These are phyloP conservation scores for Mastomys coucha DNA, from an alignment of 2,113 vertebrate genomes.

Conservation along the genomic window DNA sequence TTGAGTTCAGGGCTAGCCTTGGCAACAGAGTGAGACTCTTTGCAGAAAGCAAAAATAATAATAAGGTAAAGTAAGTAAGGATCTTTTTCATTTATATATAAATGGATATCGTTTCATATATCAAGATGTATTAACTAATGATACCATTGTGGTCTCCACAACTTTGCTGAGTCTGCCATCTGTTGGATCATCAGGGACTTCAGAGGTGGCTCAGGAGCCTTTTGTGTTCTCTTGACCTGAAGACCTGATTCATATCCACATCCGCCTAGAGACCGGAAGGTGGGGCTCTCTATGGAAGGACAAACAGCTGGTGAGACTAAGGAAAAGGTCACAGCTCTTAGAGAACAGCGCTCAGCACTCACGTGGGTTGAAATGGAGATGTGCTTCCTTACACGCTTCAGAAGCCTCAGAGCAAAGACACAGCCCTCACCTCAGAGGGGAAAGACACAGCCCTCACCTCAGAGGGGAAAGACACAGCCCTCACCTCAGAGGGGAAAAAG, in stretches of 20 bases:
- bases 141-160: not conserved
- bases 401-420: not conserved
- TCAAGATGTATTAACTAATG: not conserved
- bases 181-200: not conserved
- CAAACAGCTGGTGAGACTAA: constrained; percentile 33
- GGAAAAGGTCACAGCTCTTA: constrained; percentile 12
- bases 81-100: not conserved
- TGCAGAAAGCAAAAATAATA: not conserved
- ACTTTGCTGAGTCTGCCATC: not conserved
- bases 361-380: not conserved
- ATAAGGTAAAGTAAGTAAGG: not conserved
- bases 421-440: not conserved
- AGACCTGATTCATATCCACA: constrained; percentile 65
- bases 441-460: not conserved
- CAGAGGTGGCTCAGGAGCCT: not conserved
- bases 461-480: not conserved
- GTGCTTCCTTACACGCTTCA: not conserved
- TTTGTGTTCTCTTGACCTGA: constrained; percentile 52
- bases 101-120: not conserved
- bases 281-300: constrained; percentile 15
- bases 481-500: not conserved
- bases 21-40: not conserved
- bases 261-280: constrained; percentile 35
- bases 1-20: not conserved
- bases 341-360: constrained; percentile 40